A percentile compares a stretch with the other conserved stretches of the same genome.
Evolutionary conservation across 2,888 invertebrate genomes (phyloP).

Genomic region (Germaria angustata): DNA sequence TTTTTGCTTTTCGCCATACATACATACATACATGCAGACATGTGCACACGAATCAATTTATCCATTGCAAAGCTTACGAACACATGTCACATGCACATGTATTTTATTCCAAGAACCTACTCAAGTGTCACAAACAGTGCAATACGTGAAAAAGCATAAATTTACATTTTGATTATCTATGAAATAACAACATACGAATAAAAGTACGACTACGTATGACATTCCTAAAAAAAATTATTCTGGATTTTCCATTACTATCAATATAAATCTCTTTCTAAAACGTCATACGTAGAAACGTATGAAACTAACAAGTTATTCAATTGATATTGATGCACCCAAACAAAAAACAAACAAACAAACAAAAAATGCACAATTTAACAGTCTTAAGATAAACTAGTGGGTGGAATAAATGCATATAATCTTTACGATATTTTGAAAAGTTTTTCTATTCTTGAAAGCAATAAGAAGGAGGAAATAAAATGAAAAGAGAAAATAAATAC

Average conservation of each 20-base stretch:
- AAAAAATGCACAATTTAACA: conserved; percentile 12
- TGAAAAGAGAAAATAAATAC: conserved; percentile 39
- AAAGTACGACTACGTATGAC: conserved; percentile 22
- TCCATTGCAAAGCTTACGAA: background rate
- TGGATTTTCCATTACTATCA: conserved; percentile 57
- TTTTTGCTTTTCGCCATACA: background rate
- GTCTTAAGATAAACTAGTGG: conserved; percentile 49
- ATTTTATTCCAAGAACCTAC: conserved; percentile 56
- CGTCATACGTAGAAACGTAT: conserved; percentile 45
- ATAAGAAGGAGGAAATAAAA: conserved; percentile 25
- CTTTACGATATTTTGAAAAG: conserved; percentile 29
- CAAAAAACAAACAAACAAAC: background rate
- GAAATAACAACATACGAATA: conserved; percentile 36
- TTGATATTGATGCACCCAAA: conserved; percentile 65
- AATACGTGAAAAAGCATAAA: conserved; percentile 67
- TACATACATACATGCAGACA: background rate
- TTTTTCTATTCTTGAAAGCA: background rate
- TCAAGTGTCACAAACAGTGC: conserved; percentile 68
- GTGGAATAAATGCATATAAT: conserved; percentile 66
- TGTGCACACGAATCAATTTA: background rate
- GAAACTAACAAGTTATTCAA: conserved; percentile 63
- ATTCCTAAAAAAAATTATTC: conserved; percentile 18
- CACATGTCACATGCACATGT: conserved; percentile 40
- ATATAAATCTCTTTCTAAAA: conserved; percentile 48
- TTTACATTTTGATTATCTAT: conserved; percentile 63